These are phyloP conservation scores for Garra rufa DNA, from an alignment of 2,113 vertebrate genomes.

Conservation along the genomic window DNA sequence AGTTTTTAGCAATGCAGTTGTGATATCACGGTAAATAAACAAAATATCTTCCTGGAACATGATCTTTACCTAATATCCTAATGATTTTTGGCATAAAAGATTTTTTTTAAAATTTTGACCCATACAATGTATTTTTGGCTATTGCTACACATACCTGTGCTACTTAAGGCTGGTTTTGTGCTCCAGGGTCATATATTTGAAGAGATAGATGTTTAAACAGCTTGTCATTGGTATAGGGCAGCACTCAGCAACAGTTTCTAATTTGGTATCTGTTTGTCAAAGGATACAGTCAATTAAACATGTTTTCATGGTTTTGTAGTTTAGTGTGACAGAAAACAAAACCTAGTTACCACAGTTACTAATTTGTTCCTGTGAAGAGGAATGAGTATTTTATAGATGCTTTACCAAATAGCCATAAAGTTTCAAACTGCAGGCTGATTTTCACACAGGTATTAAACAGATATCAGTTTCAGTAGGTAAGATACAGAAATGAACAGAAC, in stretches of 20 bases:
- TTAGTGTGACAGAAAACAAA: background rate
- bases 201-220: background rate
- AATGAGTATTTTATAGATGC: background rate
- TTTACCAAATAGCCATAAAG: background rate
- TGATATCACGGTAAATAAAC: too few relatives aligned
- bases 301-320: background rate
- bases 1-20: too few relatives aligned
- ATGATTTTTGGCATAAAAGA: too few relatives aligned
- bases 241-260: background rate
- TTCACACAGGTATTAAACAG: background rate
- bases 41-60: too few relatives aligned
- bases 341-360: background rate
- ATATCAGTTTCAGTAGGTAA: background rate
- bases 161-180: too few relatives aligned
- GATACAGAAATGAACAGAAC: background rate
- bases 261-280: background rate
- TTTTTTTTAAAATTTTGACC: too few relatives aligned
- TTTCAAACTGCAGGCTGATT: background rate
- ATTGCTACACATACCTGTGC: too few relatives aligned
- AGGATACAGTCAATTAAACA: background rate
- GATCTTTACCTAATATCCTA: too few relatives aligned
- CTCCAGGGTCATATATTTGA: too few relatives aligned
- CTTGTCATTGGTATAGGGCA: background rate
- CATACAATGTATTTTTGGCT: too few relatives aligned
- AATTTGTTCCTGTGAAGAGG: background rate